phyloP scores from a whole-genome alignment of 1,140 invertebrate species.

The Pseudomyrmex flavicornis region DNA sequence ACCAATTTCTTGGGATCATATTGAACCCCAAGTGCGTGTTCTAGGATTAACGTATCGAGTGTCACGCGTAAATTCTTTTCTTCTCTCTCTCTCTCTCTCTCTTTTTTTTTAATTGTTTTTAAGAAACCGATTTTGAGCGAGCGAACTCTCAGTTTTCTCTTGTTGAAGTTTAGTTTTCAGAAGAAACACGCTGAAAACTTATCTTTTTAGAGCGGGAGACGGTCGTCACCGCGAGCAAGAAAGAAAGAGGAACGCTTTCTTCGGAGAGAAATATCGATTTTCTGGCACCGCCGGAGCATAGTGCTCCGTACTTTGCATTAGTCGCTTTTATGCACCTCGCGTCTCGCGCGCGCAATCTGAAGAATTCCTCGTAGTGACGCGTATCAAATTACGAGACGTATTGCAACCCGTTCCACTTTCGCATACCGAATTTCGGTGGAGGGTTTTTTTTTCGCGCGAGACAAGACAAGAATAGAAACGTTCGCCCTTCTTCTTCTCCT shows the following conservation, averaged over 20 bases:
- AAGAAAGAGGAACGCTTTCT: conserved; percentile 47
- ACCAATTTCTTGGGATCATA: no score
- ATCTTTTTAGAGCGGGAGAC: conserved; percentile 40
- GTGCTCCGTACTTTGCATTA: conserved; percentile 55
- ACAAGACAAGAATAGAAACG: conserved; percentile 43
- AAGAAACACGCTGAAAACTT: conserved; percentile 48
- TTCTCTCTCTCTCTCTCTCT: not conserved
- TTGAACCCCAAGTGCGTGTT: no score
- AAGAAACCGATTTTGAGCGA: conserved; percentile 26
- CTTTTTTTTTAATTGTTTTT: conserved; percentile 1
- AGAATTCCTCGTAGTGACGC: conserved; percentile 52
- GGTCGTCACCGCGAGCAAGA: conserved; percentile 39
- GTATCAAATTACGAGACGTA: conserved; percentile 59
- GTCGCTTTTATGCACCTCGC: conserved; percentile 56
- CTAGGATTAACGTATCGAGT: not conserved
- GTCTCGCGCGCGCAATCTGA: conserved; percentile 46
- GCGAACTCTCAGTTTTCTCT: conserved; percentile 41
- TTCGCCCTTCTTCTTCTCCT: no score
- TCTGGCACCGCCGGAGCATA: conserved; percentile 49
- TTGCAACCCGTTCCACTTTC: conserved; percentile 29
- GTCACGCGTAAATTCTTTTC: no score
- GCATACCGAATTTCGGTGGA: conserved; percentile 55
- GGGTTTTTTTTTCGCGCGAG: conserved; percentile 14
- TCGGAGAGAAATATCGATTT: conserved; percentile 54
- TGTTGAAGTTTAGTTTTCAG: conserved; percentile 40